Evolutionary conservation across 2,797 vertebrate species (phyloP).

Genomic region (Alca torda): DNA sequence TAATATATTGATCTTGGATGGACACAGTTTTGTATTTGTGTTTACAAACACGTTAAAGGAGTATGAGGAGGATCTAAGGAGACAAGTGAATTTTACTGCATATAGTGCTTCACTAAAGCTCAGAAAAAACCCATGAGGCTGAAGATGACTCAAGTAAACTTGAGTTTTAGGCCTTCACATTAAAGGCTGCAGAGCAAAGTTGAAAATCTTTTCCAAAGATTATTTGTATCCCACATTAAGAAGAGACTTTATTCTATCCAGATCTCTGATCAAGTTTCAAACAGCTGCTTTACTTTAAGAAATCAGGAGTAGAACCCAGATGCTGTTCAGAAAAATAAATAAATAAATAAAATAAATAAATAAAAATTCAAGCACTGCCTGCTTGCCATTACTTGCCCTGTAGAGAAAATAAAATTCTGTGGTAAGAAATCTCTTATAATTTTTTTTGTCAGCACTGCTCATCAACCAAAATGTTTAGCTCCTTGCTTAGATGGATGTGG

Average conservation of each 20-base stretch:
- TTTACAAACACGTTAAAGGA: neutral
- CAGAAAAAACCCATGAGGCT: neutral
- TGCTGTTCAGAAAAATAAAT: neutral
- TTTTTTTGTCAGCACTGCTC: neutral
- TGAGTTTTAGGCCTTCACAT: neutral
- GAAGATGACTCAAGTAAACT: neutral
- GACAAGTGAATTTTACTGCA: neutral
- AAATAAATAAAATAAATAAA: neutral
- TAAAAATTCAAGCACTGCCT: neutral
- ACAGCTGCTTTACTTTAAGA: neutral
- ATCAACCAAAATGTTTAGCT: neutral
- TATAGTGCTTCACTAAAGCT: neutral
- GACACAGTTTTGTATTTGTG: neutral
- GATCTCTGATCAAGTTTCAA: neutral
- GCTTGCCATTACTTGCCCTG: neutral
- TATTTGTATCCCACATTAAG: neutral
- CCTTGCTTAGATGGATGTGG: neutral
- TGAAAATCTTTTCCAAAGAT: neutral
- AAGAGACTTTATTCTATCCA: neutral
- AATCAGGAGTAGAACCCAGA: neutral
- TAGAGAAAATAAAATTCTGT: neutral
- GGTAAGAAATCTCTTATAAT: neutral
- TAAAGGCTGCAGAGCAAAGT: neutral
- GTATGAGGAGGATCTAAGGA: neutral
- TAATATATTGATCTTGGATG: neutral